A percentile compares a stretch with the other conserved stretches of the same genome.
Evolutionary conservation across 2,888 invertebrate genomes (phyloP).

Genomic region (Phrixothrix hirtus): DNA sequence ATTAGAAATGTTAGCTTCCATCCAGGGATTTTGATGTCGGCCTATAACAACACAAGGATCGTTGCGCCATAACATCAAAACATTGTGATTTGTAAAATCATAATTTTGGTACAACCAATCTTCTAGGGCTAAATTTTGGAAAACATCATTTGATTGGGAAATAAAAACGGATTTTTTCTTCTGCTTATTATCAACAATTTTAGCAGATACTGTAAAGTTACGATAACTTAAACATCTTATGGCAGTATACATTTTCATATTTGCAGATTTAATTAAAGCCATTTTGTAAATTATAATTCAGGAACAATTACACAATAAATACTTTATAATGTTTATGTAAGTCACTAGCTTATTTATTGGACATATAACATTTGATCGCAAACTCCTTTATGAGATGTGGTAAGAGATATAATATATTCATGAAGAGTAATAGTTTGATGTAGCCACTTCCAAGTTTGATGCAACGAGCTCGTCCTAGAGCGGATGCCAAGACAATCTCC

Average conservation of each 20-base stretch:
- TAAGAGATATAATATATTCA: conserved; percentile 82
- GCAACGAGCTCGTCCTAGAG: conserved; percentile 83
- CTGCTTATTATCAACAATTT: conserved; percentile 41
- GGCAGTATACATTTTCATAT: conserved; percentile 38
- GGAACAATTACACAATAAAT: conserved; percentile 26
- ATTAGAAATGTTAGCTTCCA: conserved; percentile 80
- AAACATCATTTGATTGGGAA: conserved; percentile 89
- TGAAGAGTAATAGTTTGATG: conserved; percentile 88
- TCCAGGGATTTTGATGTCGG: conserved; percentile 95
- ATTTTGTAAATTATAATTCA: conserved; percentile 38
- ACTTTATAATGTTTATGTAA: conserved; percentile 37
- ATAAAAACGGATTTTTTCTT: conserved; percentile 87
- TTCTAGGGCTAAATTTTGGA: conserved; percentile 91
- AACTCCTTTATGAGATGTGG: conserved; percentile 72
- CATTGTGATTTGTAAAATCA: conserved; percentile 79
- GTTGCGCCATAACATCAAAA: conserved; percentile 91
- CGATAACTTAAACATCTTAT: too few relatives aligned
- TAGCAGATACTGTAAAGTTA: too few relatives aligned
- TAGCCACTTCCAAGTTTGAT: conserved; percentile 94
- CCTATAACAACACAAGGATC: conserved; percentile 95
- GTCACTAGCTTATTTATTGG: conserved; percentile 20
- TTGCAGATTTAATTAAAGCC: conserved; percentile 46
- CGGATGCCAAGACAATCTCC: conserved; percentile 87
- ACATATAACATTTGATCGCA: conserved; percentile 22
- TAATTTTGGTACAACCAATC: conserved; percentile 93